Base-by-base conservation (phyloP, 2,888 invertebrate species). In the Cheilosia variabilis region DNA sequence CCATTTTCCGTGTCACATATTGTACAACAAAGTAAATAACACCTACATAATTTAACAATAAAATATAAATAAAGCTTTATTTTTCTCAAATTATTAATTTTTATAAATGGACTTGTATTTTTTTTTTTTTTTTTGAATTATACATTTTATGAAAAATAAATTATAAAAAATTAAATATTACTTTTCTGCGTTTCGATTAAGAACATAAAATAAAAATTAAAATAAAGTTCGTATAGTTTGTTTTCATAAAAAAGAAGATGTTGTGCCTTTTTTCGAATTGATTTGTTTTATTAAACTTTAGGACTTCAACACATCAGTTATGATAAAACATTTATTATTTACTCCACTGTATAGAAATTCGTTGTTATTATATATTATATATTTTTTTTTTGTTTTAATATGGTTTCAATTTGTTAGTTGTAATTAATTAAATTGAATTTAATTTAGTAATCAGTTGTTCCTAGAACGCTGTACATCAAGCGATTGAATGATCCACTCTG, bases 401-500 rank as follows among this genome's bases (percentile, higher is more conserved):
- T 47, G 17, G 1, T 47, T 45, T 73, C 60, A 37, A 43, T 66
- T 72, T 57, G 75, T 80, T 80, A 69, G 71, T 80, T 78, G 45
- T 68, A 60, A 75, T 82, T 78, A 55, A 53, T 68, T 79, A 63
- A 71, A 68, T 71, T 77, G 63, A 66, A 43, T 69, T 47, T 68
- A 47, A 37, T 47, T 65, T 94, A 94, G 89, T 94, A 94, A 88
- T 95, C 94, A 84, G 95, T 95, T 93, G 96, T 96, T 88, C 96
- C 96, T 91, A 97, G 94, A 88, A 98, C 97, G 93, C 96, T 96
- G 94, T 96, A 96, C 97, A 97, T 97, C 91, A 98, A 95, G 92
- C 97, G 96, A 93, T 96, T 97, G 94, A 98, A 98, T 88, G 97
- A 97, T 93, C 96, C 96, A 93, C 97, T 97, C 93, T 98, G 98